These are phyloP conservation scores for Dermolepida albohirtum DNA, from an alignment of 2,888 invertebrate genomes.

Conservation along the genomic window DNA sequence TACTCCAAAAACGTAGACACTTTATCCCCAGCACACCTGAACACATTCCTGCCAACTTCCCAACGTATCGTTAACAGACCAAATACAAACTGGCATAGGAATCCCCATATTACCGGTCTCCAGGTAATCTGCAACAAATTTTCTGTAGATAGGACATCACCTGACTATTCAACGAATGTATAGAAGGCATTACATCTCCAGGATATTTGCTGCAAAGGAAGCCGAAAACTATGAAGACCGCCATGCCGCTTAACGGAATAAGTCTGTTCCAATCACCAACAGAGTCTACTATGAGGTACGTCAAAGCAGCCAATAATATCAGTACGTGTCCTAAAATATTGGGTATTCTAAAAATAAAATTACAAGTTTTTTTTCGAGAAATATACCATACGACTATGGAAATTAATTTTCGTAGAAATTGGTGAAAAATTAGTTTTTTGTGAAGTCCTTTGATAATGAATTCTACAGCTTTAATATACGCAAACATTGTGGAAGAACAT, in stretches of 20 bases:
- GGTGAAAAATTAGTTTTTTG: no score
- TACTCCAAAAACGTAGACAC: slow-evolving; percentile 83
- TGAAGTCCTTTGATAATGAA: no score
- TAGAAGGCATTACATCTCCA: slow-evolving; percentile 57
- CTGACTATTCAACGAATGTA: neutral
- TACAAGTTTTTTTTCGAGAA: neutral
- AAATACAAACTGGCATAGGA: slow-evolving; percentile 85
- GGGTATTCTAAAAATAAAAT: slow-evolving; percentile 65
- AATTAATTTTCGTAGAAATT: no score
- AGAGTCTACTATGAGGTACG: slow-evolving; percentile 77
- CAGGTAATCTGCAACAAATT: slow-evolving; percentile 72
- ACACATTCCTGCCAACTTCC: slow-evolving; percentile 79
- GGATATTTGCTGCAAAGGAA: slow-evolving; percentile 74
- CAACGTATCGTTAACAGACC: slow-evolving; percentile 89
- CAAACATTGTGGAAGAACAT: no score
- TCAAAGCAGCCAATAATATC: slow-evolving; percentile 67
- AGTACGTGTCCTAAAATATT: slow-evolving; percentile 63
- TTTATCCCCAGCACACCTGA: slow-evolving; percentile 73
- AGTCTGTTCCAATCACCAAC: slow-evolving; percentile 69
- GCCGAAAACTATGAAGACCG: slow-evolving; percentile 73
- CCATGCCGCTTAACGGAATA: slow-evolving; percentile 76
- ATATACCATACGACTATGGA: neutral
- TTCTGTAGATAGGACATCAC: neutral
- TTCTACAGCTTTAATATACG: no score
- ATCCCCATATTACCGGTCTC: slow-evolving; percentile 83